Conservation (phyloP, 2,888 invertebrate species). For the Lymantria dispar region DNA sequence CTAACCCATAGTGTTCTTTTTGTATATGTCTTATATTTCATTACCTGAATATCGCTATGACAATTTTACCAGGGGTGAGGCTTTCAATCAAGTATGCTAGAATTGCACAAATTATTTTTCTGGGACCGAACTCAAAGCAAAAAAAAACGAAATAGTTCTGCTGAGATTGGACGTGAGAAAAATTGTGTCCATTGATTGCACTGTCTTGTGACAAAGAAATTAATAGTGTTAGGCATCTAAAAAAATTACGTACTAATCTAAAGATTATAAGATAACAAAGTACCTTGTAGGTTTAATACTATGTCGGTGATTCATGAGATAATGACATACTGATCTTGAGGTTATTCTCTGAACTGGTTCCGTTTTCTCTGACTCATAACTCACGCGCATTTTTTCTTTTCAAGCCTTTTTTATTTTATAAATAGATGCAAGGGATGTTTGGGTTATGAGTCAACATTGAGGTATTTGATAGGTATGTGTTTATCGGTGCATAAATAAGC, state of each 20-base stretch:
- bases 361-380: slow-evolving; percentile 42
- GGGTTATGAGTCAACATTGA: slow-evolving; percentile 28
- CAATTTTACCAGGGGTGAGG: no score
- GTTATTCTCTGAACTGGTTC: slow-evolving; percentile 45
- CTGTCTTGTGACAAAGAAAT: no score
- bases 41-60: no score
- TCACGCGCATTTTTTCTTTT: slow-evolving; percentile 42
- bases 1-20: no score
- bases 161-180: no score
- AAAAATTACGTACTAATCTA: neutral
- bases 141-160: no score
- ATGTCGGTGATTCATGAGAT: slow-evolving; percentile 52
- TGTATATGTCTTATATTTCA: no score
- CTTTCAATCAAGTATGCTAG: no score
- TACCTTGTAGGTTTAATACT: slow-evolving; percentile 57
- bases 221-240: no score
- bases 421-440: slow-evolving; percentile 21
- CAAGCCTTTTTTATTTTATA: slow-evolving; percentile 23
- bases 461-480: slow-evolving; percentile 28
- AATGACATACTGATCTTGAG: slow-evolving; percentile 47
- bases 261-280: slow-evolving; percentile 32
- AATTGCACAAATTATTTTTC: no score
- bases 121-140: no score
- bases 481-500: slow-evolving; percentile 18
- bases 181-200: no score